A percentile compares a stretch with the other conserved stretches of the same genome.
Evolutionary conservation across 2,888 invertebrate species (phyloP).

Genomic region (Suillia variegata): DNA sequence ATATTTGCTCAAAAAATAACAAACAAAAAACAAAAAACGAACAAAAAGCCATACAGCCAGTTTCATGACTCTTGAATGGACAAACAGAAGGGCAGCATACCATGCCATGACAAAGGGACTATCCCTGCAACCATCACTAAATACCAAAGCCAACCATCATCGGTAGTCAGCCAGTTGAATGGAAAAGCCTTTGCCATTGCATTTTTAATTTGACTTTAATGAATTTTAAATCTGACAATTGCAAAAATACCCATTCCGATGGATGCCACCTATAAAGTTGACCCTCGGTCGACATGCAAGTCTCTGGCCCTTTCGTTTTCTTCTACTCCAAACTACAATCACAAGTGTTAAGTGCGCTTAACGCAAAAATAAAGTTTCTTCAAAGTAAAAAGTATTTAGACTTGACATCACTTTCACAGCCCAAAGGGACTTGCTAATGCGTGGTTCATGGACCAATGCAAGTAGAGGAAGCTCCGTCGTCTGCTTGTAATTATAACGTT

Average conservation of each 20-base stretch:
- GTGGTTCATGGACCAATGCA: not conserved
- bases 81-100: too few species aligned
- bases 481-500: not conserved
- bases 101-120: too few species aligned
- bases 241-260: constrained; percentile 40
- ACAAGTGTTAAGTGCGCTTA: not conserved
- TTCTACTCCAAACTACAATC: not conserved
- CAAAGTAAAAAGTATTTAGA: constrained; percentile 3
- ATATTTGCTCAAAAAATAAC: too few species aligned
- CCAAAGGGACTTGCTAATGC: constrained; percentile 54
- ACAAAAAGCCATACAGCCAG: not conserved
- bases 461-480: not conserved
- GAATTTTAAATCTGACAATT: constrained; percentile 55
- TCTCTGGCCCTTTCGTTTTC: constrained; percentile 15
- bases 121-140: too few species aligned
- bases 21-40: too few species aligned
- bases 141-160: too few species aligned
- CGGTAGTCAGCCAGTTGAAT: too few species aligned
- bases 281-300: constrained; percentile 15
- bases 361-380: not conserved
- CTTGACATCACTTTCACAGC: constrained; percentile 55
- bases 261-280: constrained; percentile 34
- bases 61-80: not conserved
- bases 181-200: constrained; percentile 24
- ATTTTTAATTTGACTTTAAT: constrained; percentile 56